These are phyloP conservation scores for Troides oblongomaculatus DNA, from an alignment of 2,888 invertebrate species.

Conservation along the genomic window DNA sequence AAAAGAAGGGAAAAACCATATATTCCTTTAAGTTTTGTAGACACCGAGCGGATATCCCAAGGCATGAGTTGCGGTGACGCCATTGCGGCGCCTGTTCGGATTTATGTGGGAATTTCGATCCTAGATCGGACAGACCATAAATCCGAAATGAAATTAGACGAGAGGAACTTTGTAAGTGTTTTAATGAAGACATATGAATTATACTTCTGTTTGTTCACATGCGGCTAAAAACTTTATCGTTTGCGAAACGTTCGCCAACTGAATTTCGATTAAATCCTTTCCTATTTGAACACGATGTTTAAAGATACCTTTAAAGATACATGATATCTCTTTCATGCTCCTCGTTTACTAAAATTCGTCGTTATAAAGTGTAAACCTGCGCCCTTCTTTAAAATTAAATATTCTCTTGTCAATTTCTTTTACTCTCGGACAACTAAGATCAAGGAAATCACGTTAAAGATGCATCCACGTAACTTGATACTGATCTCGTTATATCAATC, in stretches of 20 bases:
- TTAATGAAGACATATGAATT: constrained; percentile 23
- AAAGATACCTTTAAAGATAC: too few species aligned
- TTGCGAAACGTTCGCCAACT: background rate
- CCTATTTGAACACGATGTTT: too few species aligned
- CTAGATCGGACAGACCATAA: constrained; percentile 32
- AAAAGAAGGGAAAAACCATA: background rate
- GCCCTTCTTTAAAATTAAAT: too few species aligned
- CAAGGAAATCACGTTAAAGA: constrained; percentile 27
- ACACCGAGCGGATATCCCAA: constrained; percentile 43
- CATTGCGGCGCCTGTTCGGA: constrained; percentile 52
- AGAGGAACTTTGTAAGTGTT: constrained; percentile 28
- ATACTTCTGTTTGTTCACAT: constrained; percentile 2
- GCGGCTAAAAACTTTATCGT: constrained; percentile 3
- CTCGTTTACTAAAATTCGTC: too few species aligned
- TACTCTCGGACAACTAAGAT: constrained; percentile 17
- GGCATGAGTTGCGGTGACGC: constrained; percentile 47
- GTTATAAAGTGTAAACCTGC: too few species aligned
- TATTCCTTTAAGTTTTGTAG: constrained; percentile 24
- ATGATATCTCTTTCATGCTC: too few species aligned
- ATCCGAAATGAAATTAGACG: constrained; percentile 41
- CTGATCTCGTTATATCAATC: constrained; percentile 72
- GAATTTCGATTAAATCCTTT: background rate
- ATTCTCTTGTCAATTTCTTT: background rate
- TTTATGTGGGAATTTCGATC: constrained; percentile 53
- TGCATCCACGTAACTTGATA: constrained; percentile 54